phyloP scores from a whole-genome alignment of 2,888 invertebrate species.

The Acanthosepion lycidas region DNA sequence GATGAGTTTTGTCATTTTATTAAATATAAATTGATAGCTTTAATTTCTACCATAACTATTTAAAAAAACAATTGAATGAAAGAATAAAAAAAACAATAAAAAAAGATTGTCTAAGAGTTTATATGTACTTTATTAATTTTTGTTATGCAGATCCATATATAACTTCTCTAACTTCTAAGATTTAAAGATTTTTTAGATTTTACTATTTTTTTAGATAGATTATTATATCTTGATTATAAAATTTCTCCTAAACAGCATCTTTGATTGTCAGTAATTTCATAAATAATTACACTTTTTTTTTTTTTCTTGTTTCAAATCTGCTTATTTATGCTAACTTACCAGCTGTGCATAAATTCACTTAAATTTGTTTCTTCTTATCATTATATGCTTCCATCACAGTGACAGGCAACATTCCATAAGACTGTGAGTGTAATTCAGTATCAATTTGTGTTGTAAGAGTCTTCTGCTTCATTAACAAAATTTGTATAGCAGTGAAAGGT shows the following conservation, averaged over 20 bases:
- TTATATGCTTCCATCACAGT: constrained; percentile 33
- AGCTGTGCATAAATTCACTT: constrained; percentile 8
- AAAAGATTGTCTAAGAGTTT: not conserved
- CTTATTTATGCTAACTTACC: not conserved
- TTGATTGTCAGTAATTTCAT: not conserved
- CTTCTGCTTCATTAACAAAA: constrained; percentile 14
- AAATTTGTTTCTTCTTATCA: constrained; percentile 10
- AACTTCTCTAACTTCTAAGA: not conserved
- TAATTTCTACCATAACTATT: not conserved
- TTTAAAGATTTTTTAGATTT: not conserved
- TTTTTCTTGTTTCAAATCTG: constrained; percentile 18
- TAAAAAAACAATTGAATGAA: too few relatives aligned
- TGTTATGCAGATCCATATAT: not conserved
- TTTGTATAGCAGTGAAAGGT: constrained; percentile 22
- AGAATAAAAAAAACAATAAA: not conserved
- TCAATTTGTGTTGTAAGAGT: constrained; percentile 33
- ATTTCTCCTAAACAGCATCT: not conserved
- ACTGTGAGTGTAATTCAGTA: constrained; percentile 33
- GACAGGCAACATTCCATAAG: constrained; percentile 33
- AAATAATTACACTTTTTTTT: not conserved
- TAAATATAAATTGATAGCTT: not conserved
- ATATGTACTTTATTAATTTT: not conserved
- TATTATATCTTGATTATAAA: not conserved
- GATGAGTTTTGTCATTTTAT: not conserved
- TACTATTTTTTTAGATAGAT: not conserved